A percentile compares a stretch with the other conserved stretches of the same genome.
phyloP scores from a whole-genome alignment of 1,140 invertebrate genomes.

The Kradibia gibbosae region DNA sequence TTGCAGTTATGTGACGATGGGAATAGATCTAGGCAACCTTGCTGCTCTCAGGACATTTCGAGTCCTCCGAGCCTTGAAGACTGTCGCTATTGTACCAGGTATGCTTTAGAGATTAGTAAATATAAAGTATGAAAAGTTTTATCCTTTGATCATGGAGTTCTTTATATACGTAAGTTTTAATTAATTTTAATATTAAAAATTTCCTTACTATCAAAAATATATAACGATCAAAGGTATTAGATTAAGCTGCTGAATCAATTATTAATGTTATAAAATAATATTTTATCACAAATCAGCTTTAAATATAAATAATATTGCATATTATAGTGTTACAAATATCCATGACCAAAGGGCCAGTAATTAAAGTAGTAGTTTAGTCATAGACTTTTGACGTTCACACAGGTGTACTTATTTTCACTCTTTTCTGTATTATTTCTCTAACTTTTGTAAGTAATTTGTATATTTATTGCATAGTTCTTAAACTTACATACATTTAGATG shows the following conservation, averaged over 20 bases:
- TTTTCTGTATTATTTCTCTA: slow-evolving; percentile 21
- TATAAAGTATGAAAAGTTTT: neutral
- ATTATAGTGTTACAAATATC: neutral
- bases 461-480: slow-evolving; percentile 36
- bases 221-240: too few relatives aligned
- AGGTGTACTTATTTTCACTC: slow-evolving; percentile 26
- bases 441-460: slow-evolving; percentile 39
- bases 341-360: slow-evolving; percentile 28
- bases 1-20: slow-evolving; percentile 98
- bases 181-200: too few relatives aligned
- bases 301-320: neutral
- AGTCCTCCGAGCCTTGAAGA: slow-evolving; percentile 98
- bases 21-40: slow-evolving; percentile 98
- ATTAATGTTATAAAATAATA: too few relatives aligned
- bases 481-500: slow-evolving; percentile 32
- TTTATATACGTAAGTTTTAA: too few relatives aligned
- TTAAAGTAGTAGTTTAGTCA: slow-evolving; percentile 57
- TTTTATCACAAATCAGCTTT: too few relatives aligned
- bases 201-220: too few relatives aligned
- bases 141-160: neutral
- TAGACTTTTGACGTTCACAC: slow-evolving; percentile 54
- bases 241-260: too few relatives aligned
- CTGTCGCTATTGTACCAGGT: slow-evolving; percentile 99
- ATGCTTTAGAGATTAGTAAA: slow-evolving; percentile 67
- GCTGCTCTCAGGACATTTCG: slow-evolving; percentile 98